Evolutionary conservation across 2,888 invertebrate genomes (phyloP).

Genomic region (Acronicta psi): DNA sequence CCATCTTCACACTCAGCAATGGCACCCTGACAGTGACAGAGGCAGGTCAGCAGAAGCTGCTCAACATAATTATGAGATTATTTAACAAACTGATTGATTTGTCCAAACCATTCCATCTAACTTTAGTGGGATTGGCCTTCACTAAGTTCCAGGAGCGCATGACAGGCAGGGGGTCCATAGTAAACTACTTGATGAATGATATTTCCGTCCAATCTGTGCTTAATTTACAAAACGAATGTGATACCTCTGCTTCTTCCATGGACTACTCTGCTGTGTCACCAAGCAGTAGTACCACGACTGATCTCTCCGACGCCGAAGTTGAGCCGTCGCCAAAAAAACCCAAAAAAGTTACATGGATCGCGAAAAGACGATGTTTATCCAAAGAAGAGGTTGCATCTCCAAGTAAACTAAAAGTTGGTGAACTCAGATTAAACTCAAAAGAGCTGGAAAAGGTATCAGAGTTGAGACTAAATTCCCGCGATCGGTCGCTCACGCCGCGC

Average conservation of each 20-base stretch:
- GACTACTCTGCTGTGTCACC: constrained; percentile 85
- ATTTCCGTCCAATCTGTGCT: constrained; percentile 94
- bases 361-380: constrained; percentile 83
- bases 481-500: constrained; percentile 82
- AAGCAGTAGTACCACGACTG: constrained; percentile 87
- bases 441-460: constrained; percentile 89
- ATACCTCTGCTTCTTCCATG: constrained; percentile 83
- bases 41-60: constrained; percentile 90
- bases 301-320: constrained; percentile 91
- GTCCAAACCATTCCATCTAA: constrained; percentile 93
- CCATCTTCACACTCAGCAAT: constrained; percentile 88
- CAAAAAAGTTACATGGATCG: constrained; percentile 86
- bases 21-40: constrained; percentile 86
- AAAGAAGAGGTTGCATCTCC: constrained; percentile 90
- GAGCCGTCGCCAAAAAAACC: constrained; percentile 94
- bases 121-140: constrained; percentile 94
- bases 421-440: constrained; percentile 90
- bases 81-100: constrained; percentile 93
- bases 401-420: constrained; percentile 91
- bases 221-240: constrained; percentile 90
- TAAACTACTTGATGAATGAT: constrained; percentile 93
- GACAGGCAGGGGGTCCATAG: constrained; percentile 92
- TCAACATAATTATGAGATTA: constrained; percentile 92
- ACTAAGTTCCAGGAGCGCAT: constrained; percentile 94
- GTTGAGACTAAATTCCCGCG: constrained; percentile 81